Evolutionary conservation across 1,140 invertebrate genomes (phyloP), one percentile per base, ranked within the genome.

Genomic region (Diachasmimorpha longicaudata): DNA sequence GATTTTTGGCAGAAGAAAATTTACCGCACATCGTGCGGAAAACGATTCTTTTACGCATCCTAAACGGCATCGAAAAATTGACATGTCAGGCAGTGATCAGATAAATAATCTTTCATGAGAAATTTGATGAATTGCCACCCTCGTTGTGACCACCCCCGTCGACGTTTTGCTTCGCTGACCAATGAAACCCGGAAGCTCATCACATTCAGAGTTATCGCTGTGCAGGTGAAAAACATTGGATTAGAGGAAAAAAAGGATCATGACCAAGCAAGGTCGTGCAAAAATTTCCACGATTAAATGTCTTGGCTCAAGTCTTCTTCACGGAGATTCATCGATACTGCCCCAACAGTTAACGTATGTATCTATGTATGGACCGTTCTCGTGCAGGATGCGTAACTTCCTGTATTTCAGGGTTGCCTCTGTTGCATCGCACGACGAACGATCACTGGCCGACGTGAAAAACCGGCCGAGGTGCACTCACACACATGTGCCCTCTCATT

Each of bases 281-380:
- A 63, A 63, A 63, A 63, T 63, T 63, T 23, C 8, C 58, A 25
- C 58, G 58, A 63, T 63, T 63, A 63, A 63, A 63, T 63, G 58
- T 63, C 48, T 55, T 63, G 58, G 58, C 19, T 31, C 44, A 46
- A 21, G 52, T 58, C 23, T 21, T 63, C 58, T 63, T 63, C 58
- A 63, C 58, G 23, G 58, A 63, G 58, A 63, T 63, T 63, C 58
- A 63, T 63, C 58, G 58, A 63, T 63, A 63, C 58, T 63, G 58
- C 58, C 58, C 48, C 58, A 63, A 63, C 58, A 63, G 58, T 63
- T 63, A 63, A 63, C 58, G 58, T 63, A 63, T 63, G 58, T 63
- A 63, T 63, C 58, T 63, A 63, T 63, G 58, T 63, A 63, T 63
- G 58, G 58, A 63, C 58, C 58, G 58, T 63, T 63, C 58, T 63